phyloP scores from a whole-genome alignment of 92 coral and sea anemone species.

The Porites divaricata region DNA sequence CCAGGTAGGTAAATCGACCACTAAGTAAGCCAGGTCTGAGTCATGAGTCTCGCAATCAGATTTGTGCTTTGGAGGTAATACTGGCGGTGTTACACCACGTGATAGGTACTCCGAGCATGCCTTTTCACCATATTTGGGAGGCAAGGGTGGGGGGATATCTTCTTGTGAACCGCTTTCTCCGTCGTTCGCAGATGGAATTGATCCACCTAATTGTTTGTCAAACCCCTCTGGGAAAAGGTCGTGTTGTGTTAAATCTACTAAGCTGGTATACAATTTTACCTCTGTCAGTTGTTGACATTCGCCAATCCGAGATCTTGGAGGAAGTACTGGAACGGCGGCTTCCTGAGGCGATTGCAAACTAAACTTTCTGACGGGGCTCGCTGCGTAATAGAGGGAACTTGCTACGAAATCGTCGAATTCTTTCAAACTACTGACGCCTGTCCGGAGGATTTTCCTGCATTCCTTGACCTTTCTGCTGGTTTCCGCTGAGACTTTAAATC shows the following conservation, averaged over 20 bases:
- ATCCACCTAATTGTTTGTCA: too few relatives aligned
- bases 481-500: slow-evolving; percentile 14
- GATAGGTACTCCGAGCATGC: too few relatives aligned
- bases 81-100: slow-evolving; percentile 1
- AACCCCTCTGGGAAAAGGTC: not conserved
- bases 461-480: not conserved
- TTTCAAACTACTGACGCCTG: not conserved
- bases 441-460: slow-evolving; percentile 16
- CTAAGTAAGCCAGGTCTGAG: slow-evolving; percentile 10
- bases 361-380: slow-evolving; percentile 17
- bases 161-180: too few relatives aligned
- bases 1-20: slow-evolving; percentile 21
- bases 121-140: too few relatives aligned
- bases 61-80: not conserved
- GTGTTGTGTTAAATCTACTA: not conserved
- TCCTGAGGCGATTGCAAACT: slow-evolving; percentile 9
- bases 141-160: too few relatives aligned
- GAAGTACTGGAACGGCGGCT: not conserved
- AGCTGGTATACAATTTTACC: not conserved
- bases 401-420: not conserved
- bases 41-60: not conserved
- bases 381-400: slow-evolving; percentile 14
- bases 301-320: not conserved
- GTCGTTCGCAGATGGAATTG: not conserved
- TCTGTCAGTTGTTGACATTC: not conserved